Evolutionary conservation across 2,797 vertebrate species (phyloP).

Genomic region (Tokudaia muenninki): DNA sequence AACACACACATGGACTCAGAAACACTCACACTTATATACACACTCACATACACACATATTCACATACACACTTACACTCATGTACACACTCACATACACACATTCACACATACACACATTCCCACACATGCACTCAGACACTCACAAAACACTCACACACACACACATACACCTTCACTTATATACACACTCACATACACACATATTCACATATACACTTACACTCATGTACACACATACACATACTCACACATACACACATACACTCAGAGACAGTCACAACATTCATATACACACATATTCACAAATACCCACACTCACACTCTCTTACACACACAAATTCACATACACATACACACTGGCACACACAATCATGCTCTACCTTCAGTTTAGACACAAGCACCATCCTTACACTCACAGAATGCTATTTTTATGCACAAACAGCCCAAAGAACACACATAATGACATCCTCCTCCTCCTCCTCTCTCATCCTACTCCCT

Average conservation of each 20-base stretch:
- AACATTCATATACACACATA: background rate
- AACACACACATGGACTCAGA: background rate
- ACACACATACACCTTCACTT: no score
- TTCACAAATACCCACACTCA: background rate
- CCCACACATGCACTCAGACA: background rate
- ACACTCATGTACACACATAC: background rate
- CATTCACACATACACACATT: background rate
- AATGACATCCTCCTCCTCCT: slow-evolving; percentile 34
- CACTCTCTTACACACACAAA: background rate
- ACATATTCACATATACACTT: background rate
- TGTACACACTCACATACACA: background rate
- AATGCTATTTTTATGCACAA: slow-evolving; percentile 47
- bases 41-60: background rate
- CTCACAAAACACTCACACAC: background rate
- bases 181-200: background rate
- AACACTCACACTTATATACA: background rate
- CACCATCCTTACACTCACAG: background rate
- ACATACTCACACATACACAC: background rate
- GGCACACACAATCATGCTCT: background rate
- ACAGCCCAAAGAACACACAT: slow-evolving; percentile 65
- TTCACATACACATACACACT: no score
- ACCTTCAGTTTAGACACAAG: slow-evolving; percentile 33
- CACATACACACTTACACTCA: background rate
- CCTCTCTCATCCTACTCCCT: slow-evolving; percentile 60
- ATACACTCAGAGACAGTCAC: background rate